Evolutionary conservation across 2,113 vertebrate genomes (phyloP), one percentile per base, ranked within the genome.

Genomic region (Anguilla rostrata): DNA sequence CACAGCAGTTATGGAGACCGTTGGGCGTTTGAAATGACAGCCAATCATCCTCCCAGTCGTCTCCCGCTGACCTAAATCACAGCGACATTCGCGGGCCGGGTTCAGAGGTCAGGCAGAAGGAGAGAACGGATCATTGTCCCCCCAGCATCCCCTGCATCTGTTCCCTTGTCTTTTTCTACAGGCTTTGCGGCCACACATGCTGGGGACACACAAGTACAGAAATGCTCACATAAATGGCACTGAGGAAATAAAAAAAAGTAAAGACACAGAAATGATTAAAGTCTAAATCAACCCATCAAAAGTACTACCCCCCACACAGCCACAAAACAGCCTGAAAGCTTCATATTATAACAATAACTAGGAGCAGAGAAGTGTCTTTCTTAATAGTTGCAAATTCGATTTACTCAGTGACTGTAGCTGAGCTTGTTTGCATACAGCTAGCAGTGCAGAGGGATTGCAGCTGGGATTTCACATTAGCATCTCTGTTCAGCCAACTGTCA

Each of bases 61-160:
- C 41, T 49, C 81, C 81, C n/a, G 18, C 53, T 82, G 81, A 83
- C 46, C 82, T 57, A 60, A 57, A 57, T 57, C 82, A 57, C 82
- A 83, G 53, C 46, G 53, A 56, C 82, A 60, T 57, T 26, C 46
- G 49, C 53, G 57, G 46, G 41, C 53, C 26, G 16, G 82, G 82
- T 34, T 57, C 82, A 83, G 16, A 83, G 82, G 46, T 83, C 20
- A 60, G 22, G 78, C 78, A 80, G 49, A 83, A 20, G 53, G 82
- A 39, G 49, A 57, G 49, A 56, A 60, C n/a, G 15, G 82, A 56
- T 39, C 39, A 80, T 80, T 80, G 78, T 80, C 34, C 16, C 60
- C 78, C 15, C 34, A 80, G 78, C 78, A 80, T 80, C 78, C 39
- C 15, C 78, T 80, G 78, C 78, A 80, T 80, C 78, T 80, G 78